Evolutionary conservation across 35 echinoderm and acorn worm species (phyloP).

Genomic region (Apostichopus californicus): DNA sequence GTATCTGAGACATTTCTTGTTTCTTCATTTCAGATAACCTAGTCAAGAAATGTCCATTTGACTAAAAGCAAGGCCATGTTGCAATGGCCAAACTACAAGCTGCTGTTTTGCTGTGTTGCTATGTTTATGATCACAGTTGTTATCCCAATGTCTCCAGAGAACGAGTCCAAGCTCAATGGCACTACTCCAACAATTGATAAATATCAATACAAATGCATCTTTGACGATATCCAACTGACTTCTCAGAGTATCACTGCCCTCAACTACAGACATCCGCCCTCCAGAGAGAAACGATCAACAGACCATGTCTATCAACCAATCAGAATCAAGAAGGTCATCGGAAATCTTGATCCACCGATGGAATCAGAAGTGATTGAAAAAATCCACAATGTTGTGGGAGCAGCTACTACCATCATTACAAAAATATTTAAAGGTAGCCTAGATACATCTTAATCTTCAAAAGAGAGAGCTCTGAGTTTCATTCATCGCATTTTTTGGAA

Average conservation of each 20-base stretch:
- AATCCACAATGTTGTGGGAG: slow-evolving; percentile 43
- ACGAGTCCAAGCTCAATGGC: not conserved
- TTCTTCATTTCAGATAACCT: not conserved
- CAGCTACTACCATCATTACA: slow-evolving; percentile 58
- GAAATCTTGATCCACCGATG: slow-evolving; percentile 42
- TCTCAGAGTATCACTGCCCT: not conserved
- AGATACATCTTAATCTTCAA: too few relatives aligned
- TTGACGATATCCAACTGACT: not conserved
- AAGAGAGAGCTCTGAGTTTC: too few relatives aligned
- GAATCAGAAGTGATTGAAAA: slow-evolving; percentile 53
- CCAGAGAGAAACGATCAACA: not conserved
- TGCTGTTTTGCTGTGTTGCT: not conserved
- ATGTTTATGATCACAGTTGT: not conserved
- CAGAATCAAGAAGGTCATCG: slow-evolving; percentile 49
- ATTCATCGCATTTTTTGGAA: too few relatives aligned
- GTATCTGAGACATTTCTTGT: not conserved
- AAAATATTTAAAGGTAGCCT: slow-evolving; percentile 64
- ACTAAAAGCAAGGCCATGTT: slow-evolving; percentile 6
- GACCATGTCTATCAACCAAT: slow-evolving; percentile 63
- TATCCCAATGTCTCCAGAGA: not conserved
- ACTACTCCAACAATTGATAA: not conserved
- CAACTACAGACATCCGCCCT: slow-evolving; percentile 13
- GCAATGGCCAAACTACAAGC: slow-evolving; percentile 8
- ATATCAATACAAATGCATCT: not conserved
- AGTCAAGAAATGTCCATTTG: not conserved